Conservation (phyloP, 2,888 invertebrate species). For the Drosophila ustulata region DNA sequence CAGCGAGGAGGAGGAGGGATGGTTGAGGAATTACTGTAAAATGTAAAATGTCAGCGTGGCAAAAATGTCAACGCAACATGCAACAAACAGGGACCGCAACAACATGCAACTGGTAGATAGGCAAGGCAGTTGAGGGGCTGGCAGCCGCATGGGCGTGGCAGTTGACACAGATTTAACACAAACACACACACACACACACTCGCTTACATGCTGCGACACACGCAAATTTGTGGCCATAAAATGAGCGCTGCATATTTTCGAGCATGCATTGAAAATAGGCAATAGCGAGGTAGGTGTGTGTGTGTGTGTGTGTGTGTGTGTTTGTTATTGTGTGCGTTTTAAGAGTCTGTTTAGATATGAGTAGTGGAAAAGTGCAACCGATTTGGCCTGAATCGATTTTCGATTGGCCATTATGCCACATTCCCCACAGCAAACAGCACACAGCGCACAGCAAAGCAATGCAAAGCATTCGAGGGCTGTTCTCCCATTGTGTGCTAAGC, state of each 20-base stretch:
- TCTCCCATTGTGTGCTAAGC: constrained; percentile 8
- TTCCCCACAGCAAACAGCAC: background rate
- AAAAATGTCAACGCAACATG: constrained; percentile 71
- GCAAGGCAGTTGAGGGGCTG: constrained; percentile 6
- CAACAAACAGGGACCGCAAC: constrained; percentile 67
- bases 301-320: background rate
- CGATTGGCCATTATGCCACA: constrained; percentile 68
- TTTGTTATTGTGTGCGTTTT: constrained; percentile 18
- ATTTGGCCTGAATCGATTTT: constrained; percentile 75
- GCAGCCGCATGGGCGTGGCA: constrained; percentile 41
- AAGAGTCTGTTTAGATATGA: constrained; percentile 64
- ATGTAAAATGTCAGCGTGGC: constrained; percentile 62
- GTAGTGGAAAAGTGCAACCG: constrained; percentile 57
- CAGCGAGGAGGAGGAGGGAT: background rate
- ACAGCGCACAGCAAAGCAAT: background rate
- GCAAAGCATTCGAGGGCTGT: constrained; percentile 12
- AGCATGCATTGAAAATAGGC: constrained; percentile 59
- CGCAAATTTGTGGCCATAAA: constrained; percentile 69
- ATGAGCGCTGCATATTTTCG: constrained; percentile 68
- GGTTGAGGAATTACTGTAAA: constrained; percentile 52
- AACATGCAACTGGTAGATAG: constrained; percentile 70
- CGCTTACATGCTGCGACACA: constrained; percentile 23
- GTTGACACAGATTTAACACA: constrained; percentile 71
- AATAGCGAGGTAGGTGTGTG: constrained; percentile 4
- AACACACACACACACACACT: constrained; percentile 30